Conservation (phyloP, 2,113 vertebrate genomes). For the Xiphophorus maculatus region DNA sequence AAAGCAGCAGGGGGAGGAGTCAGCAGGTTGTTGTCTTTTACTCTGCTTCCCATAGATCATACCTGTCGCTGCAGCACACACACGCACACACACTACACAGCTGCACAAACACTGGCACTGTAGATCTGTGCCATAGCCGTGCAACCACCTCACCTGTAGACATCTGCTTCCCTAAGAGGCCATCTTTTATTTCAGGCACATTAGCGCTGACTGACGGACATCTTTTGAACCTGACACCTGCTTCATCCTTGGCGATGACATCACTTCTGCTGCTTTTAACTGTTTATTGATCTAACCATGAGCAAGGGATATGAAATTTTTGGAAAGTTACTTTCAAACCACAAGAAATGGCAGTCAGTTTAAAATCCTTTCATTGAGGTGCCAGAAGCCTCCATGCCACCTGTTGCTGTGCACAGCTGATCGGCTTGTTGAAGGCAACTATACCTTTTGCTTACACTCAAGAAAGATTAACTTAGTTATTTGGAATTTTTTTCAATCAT, state of each 20-base stretch:
- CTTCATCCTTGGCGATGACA: not conserved
- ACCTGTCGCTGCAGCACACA: conserved; percentile 45
- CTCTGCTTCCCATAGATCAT: conserved; percentile 19
- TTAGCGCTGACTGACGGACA: conserved; percentile 6
- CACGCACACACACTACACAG: conserved; percentile 64
- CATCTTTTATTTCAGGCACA: conserved; percentile 43
- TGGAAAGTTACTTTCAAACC: not conserved
- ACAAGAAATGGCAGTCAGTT: no score
- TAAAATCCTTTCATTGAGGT: no score
- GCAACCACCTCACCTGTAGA: conserved; percentile 35
- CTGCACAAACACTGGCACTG: conserved; percentile 73
- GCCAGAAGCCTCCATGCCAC: no score
- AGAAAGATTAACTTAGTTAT: no score
- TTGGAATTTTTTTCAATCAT: no score
- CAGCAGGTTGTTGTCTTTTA: conserved; percentile 40
- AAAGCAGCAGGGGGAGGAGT: conserved; percentile 35
- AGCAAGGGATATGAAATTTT: not conserved
- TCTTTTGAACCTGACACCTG: conserved; percentile 3
- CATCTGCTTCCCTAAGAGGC: conserved; percentile 29
- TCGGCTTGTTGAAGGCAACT: no score
- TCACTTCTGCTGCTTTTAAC: not conserved
- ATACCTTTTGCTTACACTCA: no score
- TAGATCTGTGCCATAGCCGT: conserved; percentile 6
- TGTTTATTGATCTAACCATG: not conserved
- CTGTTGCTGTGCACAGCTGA: no score